Percentiles rank a stretch among this genome's conserved stretches.
These are phyloP conservation scores for Cephus rjabovi DNA, from an alignment of 2,888 invertebrate genomes.

Conservation along the genomic window DNA sequence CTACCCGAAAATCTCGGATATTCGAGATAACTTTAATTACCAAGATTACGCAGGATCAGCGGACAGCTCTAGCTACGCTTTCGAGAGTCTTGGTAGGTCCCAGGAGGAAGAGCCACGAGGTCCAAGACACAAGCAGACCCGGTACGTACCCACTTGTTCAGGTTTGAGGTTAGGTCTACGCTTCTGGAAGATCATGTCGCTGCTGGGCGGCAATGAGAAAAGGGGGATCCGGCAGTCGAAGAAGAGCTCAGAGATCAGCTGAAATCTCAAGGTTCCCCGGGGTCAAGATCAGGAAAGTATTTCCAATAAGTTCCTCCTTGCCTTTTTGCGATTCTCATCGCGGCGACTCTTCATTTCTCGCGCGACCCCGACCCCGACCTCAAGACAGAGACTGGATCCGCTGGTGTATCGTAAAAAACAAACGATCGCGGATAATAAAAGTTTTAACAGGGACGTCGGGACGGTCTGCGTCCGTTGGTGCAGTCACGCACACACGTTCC, in stretches of 20 bases:
- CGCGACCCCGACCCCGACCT: neutral
- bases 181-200: too few relatives aligned
- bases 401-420: neutral
- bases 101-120: constrained; percentile 12
- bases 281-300: neutral
- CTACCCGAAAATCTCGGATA: constrained; percentile 33
- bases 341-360: neutral
- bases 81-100: neutral
- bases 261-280: neutral
- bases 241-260: neutral
- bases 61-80: neutral
- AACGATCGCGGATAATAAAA: neutral
- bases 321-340: neutral
- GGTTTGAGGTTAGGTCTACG: neutral
- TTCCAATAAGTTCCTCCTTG: neutral
- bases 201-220: neutral
- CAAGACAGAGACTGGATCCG: neutral
- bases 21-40: constrained; percentile 41
- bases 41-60: constrained; percentile 20
- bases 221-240: neutral
- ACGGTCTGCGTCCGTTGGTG: neutral
- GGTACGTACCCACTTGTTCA: neutral
- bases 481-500: neutral
- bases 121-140: neutral
- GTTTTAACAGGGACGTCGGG: neutral